phyloP scores from a whole-genome alignment of 2,113 vertebrate genomes.

The Galemys pyrenaicus region DNA sequence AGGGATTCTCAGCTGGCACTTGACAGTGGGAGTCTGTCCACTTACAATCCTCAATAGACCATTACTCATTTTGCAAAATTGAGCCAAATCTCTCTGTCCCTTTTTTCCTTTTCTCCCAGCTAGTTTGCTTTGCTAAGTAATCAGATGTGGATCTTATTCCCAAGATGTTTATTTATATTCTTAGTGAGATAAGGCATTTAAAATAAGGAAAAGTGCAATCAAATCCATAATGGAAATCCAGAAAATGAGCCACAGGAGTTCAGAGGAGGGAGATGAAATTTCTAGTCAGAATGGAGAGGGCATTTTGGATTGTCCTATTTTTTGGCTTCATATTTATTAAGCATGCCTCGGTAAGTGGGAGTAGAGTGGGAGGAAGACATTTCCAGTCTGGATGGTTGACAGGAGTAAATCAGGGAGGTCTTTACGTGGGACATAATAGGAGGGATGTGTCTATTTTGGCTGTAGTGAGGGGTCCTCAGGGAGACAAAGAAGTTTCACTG shows the following conservation, averaged over 20 bases:
- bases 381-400: background rate
- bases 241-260: background rate
- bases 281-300: background rate
- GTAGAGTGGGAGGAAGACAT: background rate
- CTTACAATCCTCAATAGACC: background rate
- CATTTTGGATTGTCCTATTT: background rate
- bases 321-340: conserved; percentile 17
- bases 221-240: conserved; percentile 26
- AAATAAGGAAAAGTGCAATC: conserved; percentile 56
- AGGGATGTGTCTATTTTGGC: background rate
- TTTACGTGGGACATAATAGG: background rate
- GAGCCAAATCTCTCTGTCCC: conserved; percentile 13
- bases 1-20: background rate
- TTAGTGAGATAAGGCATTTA: conserved; percentile 47
- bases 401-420: background rate
- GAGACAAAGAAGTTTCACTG: background rate
- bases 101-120: background rate
- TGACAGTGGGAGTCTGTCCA: background rate
- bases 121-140: conserved; percentile 58
- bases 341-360: background rate
- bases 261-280: background rate
- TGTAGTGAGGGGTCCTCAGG: background rate
- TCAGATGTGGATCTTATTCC: conserved; percentile 61
- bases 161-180: conserved; percentile 58
- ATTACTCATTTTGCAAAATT: conserved; percentile 30